These are phyloP conservation scores for Isichthys henryi DNA, from an alignment of 2,113 vertebrate species.

Conservation along the genomic window DNA sequence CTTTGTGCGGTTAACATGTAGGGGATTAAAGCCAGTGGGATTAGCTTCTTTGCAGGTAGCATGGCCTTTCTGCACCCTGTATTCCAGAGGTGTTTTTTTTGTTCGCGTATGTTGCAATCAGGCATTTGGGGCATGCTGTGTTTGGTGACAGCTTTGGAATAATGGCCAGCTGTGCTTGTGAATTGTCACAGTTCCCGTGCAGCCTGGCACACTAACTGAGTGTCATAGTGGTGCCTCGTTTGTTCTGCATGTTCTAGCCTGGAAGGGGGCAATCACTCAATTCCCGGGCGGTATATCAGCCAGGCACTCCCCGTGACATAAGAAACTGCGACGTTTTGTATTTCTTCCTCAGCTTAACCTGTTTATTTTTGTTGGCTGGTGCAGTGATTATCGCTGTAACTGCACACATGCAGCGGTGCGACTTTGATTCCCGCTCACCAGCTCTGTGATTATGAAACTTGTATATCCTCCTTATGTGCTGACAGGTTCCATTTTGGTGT, in stretches of 20 bases:
- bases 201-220: not conserved
- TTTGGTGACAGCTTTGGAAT: not conserved
- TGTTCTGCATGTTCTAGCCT: not conserved
- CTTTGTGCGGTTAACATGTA: not conserved
- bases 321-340: not conserved
- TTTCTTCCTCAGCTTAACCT: not conserved
- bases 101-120: not conserved
- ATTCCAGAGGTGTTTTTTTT: not conserved
- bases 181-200: not conserved
- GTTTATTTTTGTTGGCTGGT: not conserved
- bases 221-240: not conserved
- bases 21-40: not conserved
- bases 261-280: not conserved
- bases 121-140: not conserved
- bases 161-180: not conserved
- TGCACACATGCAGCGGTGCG: not conserved
- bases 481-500: not conserved
- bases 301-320: not conserved
- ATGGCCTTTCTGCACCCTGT: not conserved
- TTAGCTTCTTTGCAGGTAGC: not conserved
- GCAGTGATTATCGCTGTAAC: not conserved
- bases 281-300: not conserved
- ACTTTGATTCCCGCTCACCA: not conserved
- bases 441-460: not conserved
- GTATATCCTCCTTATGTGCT: not conserved